Evolutionary conservation across 2,888 invertebrate species (phyloP).

Genomic region (Alsophila aescularia): DNA sequence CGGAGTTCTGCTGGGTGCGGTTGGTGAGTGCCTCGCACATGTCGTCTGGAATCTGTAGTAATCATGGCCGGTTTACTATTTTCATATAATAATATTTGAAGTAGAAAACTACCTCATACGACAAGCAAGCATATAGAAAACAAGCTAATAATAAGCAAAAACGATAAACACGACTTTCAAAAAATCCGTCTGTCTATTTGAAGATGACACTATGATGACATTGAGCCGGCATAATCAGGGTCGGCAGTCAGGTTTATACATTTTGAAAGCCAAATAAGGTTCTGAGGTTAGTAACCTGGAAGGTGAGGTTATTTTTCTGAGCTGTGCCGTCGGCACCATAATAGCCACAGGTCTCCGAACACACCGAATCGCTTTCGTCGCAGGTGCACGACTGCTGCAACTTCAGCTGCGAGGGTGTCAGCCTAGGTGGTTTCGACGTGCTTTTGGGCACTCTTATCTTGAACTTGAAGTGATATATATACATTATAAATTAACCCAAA

Average conservation of each 20-base stretch:
- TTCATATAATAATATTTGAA: no score
- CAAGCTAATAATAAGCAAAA: no score
- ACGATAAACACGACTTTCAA: no score
- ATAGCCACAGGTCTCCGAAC: constrained; percentile 71
- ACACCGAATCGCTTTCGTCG: constrained; percentile 68
- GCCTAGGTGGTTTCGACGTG: constrained; percentile 71
- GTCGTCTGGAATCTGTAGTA: constrained; percentile 71
- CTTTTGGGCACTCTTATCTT: constrained; percentile 86
- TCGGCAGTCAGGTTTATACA: no score
- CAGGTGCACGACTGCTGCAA: constrained; percentile 74
- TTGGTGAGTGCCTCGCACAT: constrained; percentile 71
- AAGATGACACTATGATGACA: no score
- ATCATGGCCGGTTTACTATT: neutral
- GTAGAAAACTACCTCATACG: no score
- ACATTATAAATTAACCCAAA: no score
- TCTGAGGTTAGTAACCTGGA: constrained; percentile 54
- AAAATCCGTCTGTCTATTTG: no score
- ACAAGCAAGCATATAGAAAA: no score
- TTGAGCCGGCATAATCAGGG: no score
- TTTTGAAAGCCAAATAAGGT: no score
- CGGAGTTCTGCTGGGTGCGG: constrained; percentile 67
- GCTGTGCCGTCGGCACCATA: constrained; percentile 38
- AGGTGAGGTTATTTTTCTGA: constrained; percentile 56
- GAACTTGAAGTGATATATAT: constrained; percentile 8
- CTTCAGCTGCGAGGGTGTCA: constrained; percentile 69